Evolutionary conservation across 2,113 vertebrate genomes (phyloP).

Genomic region (Actenoides lindsayi): DNA sequence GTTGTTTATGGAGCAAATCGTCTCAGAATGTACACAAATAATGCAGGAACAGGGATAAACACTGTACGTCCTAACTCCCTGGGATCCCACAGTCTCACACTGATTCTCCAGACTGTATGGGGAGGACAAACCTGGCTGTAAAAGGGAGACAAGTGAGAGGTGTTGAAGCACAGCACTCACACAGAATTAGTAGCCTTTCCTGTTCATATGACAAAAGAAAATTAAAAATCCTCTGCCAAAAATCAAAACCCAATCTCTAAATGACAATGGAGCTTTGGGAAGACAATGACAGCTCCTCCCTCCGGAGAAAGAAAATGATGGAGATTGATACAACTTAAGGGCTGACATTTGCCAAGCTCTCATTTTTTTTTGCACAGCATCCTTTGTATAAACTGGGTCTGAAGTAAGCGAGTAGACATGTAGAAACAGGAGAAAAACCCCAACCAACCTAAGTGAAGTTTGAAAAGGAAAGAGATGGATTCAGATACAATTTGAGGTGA

Average conservation of each 20-base stretch:
- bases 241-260: background rate
- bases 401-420: background rate
- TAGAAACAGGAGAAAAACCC: background rate
- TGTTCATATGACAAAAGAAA: background rate
- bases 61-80: background rate
- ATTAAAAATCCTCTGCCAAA: background rate
- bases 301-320: background rate
- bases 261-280: background rate
- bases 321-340: background rate
- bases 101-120: background rate
- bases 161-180: background rate
- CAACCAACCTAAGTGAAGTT: background rate
- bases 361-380: background rate
- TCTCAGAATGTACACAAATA: background rate
- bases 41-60: background rate
- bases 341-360: background rate
- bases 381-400: background rate
- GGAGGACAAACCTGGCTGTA: background rate
- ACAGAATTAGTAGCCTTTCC: background rate
- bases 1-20: background rate
- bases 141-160: background rate
- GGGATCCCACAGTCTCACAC: background rate
- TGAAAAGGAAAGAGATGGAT: background rate
- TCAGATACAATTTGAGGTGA: background rate
- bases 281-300: background rate